phyloP scores from a whole-genome alignment of 2,797 vertebrate species.

The Lindbergichthys nudifrons region DNA sequence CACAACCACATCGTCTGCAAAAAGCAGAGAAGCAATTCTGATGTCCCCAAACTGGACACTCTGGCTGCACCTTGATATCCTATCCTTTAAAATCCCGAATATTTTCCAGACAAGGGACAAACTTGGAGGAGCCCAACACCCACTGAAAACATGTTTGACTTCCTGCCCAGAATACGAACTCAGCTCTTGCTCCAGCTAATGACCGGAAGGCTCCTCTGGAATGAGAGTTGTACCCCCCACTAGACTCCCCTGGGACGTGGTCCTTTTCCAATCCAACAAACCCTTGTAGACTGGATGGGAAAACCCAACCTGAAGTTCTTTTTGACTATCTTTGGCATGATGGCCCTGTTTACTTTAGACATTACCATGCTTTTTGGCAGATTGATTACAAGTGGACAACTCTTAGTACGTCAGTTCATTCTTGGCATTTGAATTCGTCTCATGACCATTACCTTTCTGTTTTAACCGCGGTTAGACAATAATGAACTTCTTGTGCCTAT shows the following conservation, averaged over 20 bases:
- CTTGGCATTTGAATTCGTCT: too few relatives aligned
- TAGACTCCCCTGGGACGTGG: background rate
- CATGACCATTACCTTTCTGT: too few relatives aligned
- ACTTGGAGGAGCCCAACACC: background rate
- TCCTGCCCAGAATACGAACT: background rate
- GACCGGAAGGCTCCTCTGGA: background rate
- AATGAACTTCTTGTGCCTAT: too few relatives aligned
- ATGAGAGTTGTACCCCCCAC: background rate
- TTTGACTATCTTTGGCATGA: slow-evolving; percentile 6
- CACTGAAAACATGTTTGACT: slow-evolving; percentile 3
- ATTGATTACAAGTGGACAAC: too few relatives aligned
- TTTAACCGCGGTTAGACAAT: too few relatives aligned
- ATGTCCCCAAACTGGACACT: background rate
- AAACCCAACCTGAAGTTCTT: background rate
- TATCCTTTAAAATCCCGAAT: slow-evolving; percentile 1
- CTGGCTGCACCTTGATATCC: background rate
- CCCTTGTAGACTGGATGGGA: background rate
- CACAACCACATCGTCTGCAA: slow-evolving; percentile 1
- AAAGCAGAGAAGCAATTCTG: slow-evolving; percentile 3
- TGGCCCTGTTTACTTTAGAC: too few relatives aligned
- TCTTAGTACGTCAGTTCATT: too few relatives aligned
- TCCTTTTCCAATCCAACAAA: background rate
- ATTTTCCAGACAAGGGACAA: background rate
- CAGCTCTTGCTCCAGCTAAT: background rate
- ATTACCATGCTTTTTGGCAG: too few relatives aligned